Evolutionary conservation across 2,797 vertebrate genomes (phyloP), one percentile per base, ranked within the genome.

Genomic region (Pipistrellus pipistrellus): DNA sequence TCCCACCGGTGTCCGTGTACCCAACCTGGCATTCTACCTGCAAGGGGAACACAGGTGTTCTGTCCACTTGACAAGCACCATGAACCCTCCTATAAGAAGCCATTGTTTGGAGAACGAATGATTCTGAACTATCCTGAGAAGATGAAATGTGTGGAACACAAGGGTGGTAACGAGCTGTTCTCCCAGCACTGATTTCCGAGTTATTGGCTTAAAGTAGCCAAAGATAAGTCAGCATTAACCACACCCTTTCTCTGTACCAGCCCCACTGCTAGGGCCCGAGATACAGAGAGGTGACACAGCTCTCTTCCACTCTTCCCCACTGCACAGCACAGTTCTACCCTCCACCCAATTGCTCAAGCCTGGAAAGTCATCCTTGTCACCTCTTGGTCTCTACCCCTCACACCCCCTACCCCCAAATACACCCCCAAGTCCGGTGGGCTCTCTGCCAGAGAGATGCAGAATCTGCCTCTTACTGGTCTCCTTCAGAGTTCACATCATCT

Each of bases 381-480:
- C 41, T 59, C 46, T 20, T 0, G 0, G 13, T 35, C 9, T 38
- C 41, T 66, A 66, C 27, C 32, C n/a, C 10, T 32, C 32, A 53
- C 1, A 0, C 38, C 9, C 9, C 4, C 15, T 5, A 9, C 15
- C 12, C 6, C 21, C 51, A 57, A 57, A 9, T 11, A 27, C 15
- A 8, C 51, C 30, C 46, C 69, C 68, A 32, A 41, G 41, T 20
- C 46, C 9, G n/a, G 8, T 17, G 35, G 62, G 38, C 46, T 90
- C 76, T 55, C 10, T 32, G 4, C 27, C 23, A 46, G 51, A 46
- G 30, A 44, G 15, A 30, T 76, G 59, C 30, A 66, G 68, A 55
- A 27, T 57, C 88, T 78, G 4, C 69, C 44, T 44, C 21, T 46
- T 53, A 44, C 7, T 2, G 18, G 18, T 73, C 73, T 75, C 80